Base-by-base conservation (phyloP, 2,113 vertebrate genomes). In the Lepisosteus osseus region DNA sequence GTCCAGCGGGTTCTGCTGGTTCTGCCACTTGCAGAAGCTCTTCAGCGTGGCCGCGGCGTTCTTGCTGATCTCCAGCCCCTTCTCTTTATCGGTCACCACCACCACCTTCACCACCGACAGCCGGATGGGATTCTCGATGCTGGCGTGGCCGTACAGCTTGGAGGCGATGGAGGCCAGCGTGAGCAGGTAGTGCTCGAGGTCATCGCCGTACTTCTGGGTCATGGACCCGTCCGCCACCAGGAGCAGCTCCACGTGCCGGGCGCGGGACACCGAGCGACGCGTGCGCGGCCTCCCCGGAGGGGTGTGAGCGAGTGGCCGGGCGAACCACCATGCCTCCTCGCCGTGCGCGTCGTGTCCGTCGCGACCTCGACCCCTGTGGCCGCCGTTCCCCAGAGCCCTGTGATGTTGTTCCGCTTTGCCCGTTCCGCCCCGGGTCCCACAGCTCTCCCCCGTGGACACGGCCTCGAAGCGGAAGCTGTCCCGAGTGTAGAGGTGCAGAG, bases 11-110 rank as follows among this genome's bases (percentile, higher is more conserved):
- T 97, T 98, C 80, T 96, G 96, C 74, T 97, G 95, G 77, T 98
- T 95, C 85, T 98, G 97, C 97, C 97, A 98, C 89, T 96, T 98
- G 87, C 97, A 99, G 80, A 99, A 99, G 90, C 94, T 96, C 89
- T 96, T 98, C 65, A 99, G 94, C 0, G 97, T 97, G 63, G 94
- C 88, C 45, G 97, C 96, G 0, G 97, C 97, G 59, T 98, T 99
- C 86, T 95, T 95, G 90, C 87, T 88, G 67, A 98, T 90, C 47
- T 97, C 95, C 64, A 96, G 84, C 1, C 94, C 96, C 78, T 93
- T 94, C 76, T 98, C 96, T 79, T 90, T 92, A 65, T 96, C 95
- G 0, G 81, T 77, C 65, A 98, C 77, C 67, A 91, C 86, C 68
- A 89, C 84, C 78, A 98, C 94, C 77, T 94, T 95, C 66, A 99